Evolutionary conservation across 2,797 vertebrate genomes (phyloP).

Genomic region (Rhinella marina): DNA sequence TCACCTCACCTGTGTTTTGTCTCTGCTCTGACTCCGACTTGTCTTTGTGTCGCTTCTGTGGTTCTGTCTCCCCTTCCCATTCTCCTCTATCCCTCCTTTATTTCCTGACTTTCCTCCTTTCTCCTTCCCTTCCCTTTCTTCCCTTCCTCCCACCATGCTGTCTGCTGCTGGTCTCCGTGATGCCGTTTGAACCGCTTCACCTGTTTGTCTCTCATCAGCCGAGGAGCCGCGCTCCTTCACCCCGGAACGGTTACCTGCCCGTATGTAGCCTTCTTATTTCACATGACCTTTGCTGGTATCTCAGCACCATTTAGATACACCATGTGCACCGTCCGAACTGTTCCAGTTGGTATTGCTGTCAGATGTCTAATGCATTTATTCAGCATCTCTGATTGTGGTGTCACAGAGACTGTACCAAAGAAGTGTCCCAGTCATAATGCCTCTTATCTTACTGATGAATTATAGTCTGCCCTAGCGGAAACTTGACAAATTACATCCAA

Average conservation of each 20-base stretch:
- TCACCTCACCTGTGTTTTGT: constrained; percentile 63
- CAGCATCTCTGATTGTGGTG: background rate
- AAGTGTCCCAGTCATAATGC: background rate
- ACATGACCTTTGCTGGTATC: constrained; percentile 3
- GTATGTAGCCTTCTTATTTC: constrained; percentile 78
- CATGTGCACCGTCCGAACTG: constrained; percentile 27
- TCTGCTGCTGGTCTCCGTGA: constrained; percentile 69
- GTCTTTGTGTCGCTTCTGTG: constrained; percentile 57
- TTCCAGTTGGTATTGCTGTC: background rate
- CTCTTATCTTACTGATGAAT: background rate
- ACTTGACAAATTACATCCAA: background rate
- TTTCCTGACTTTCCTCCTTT: constrained; percentile 29
- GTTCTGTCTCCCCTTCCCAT: constrained; percentile 22
- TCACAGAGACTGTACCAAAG: background rate
- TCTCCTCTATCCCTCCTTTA: constrained; percentile 36
- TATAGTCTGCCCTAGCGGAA: background rate
- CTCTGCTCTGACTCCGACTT: constrained; percentile 59
- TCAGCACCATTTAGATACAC: constrained; percentile 10
- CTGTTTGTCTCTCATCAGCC: constrained; percentile 83
- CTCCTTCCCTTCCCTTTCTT: background rate
- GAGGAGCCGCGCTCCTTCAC: constrained; percentile 82
- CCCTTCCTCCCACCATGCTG: constrained; percentile 55
- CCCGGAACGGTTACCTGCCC: constrained; percentile 78
- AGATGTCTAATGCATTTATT: background rate
- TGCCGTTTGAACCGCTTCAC: constrained; percentile 82